These are phyloP conservation scores for Alfaro cultratus DNA, from an alignment of 2,797 vertebrate species.

Conservation along the genomic window DNA sequence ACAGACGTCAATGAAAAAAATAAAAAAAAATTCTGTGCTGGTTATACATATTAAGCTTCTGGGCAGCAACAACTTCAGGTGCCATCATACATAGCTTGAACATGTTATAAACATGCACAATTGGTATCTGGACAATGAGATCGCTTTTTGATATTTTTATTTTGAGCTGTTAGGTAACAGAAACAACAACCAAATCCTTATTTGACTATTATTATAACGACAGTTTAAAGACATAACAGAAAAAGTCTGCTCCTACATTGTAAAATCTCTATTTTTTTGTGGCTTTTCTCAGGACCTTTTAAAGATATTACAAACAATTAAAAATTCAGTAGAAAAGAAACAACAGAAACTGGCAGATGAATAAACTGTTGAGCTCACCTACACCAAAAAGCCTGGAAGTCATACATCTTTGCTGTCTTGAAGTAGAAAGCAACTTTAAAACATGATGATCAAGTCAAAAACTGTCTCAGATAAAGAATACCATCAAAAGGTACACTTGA, in stretches of 20 bases:
- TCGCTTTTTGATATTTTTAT: not conserved
- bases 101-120: not conserved
- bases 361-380: not conserved
- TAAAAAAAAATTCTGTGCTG: constrained; percentile 3
- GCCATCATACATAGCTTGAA: not conserved
- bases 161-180: not conserved
- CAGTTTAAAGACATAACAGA: not conserved
- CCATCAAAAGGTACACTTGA: not conserved
- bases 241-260: not conserved
- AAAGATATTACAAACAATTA: not conserved
- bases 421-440: not conserved
- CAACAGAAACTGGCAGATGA: not conserved
- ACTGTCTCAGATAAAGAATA: not conserved
- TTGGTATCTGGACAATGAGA: not conserved
- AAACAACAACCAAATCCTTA: not conserved
- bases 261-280: not conserved
- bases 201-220: not conserved
- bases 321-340: not conserved
- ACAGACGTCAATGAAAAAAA: constrained; percentile 51
- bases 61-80: constrained; percentile 1
- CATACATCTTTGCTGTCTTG: not conserved
- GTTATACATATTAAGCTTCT: constrained; percentile 21
- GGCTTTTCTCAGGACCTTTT: not conserved
- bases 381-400: not conserved
- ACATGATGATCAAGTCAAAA: not conserved